phyloP scores from a whole-genome alignment of 2,113 vertebrate species.

The Muscicapa adusta region DNA sequence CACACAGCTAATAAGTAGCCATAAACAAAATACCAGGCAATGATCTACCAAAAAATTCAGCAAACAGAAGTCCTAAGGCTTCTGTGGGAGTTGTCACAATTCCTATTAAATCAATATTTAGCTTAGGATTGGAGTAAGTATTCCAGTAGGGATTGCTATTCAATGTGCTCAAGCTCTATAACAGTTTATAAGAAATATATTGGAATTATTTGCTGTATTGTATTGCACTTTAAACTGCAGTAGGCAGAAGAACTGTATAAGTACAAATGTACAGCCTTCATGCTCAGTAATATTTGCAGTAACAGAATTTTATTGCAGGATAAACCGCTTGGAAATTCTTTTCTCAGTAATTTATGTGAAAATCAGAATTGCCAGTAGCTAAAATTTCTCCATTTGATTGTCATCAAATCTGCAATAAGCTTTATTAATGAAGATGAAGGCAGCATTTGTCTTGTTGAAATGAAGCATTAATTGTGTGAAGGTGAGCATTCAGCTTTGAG shows the following conservation, averaged over 20 bases:
- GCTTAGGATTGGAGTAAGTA: background rate
- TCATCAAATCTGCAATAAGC: background rate
- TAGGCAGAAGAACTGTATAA: background rate
- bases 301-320: background rate
- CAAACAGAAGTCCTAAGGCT: background rate
- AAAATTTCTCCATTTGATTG: background rate
- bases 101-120: background rate
- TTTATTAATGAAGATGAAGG: background rate
- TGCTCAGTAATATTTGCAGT: background rate
- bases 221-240: background rate
- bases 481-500: background rate
- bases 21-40: background rate
- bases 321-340: background rate
- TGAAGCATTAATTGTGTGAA: background rate
- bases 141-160: background rate
- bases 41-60: background rate
- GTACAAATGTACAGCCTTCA: background rate
- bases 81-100: background rate
- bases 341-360: background rate
- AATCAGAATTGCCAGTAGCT: background rate
- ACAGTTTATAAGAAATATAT: background rate
- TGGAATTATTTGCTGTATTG: background rate
- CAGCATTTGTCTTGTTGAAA: background rate
- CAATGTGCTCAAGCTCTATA: background rate
- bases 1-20: background rate